Evolutionary conservation across 2,888 invertebrate genomes (phyloP).

Genomic region (Eledona agricola): DNA sequence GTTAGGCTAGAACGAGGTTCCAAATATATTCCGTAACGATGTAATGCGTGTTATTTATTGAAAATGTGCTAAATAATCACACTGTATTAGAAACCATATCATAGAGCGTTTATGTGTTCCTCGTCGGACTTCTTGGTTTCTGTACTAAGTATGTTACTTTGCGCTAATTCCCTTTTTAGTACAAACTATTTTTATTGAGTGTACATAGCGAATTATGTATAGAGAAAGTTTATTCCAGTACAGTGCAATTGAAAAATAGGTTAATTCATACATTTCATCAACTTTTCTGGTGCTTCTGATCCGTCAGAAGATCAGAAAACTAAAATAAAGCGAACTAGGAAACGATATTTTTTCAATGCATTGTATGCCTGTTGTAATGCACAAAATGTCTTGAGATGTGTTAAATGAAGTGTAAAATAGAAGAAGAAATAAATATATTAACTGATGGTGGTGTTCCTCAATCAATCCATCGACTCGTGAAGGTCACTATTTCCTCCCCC

Average conservation of each 20-base stretch:
- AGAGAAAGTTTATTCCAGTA: conserved; percentile 39
- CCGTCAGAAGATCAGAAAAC: conserved; percentile 9
- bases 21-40: conserved; percentile 39
- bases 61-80: conserved; percentile 38
- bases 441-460: too few relatives aligned
- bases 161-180: conserved; percentile 39
- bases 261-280: conserved; percentile 24
- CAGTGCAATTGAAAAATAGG: conserved; percentile 47
- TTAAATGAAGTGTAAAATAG: conserved; percentile 39
- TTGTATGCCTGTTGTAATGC: conserved; percentile 50
- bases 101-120: conserved; percentile 45
- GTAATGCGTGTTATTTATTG: conserved; percentile 39
- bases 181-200: conserved; percentile 43
- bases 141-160: conserved; percentile 37
- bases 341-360: conserved; percentile 45
- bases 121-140: conserved; percentile 35
- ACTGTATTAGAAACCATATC: conserved; percentile 44
- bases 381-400: conserved; percentile 48
- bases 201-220: conserved; percentile 38
- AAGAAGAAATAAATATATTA: conserved; percentile 37
- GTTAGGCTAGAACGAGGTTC: conserved; percentile 41
- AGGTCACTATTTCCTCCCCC: too few relatives aligned
- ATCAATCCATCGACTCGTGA: too few relatives aligned
- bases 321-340: conserved; percentile 7
- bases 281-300: conserved; percentile 15